Percentiles rank a stretch among this genome's conserved stretches.
Conservation (phyloP, 2,888 invertebrate species). For the Dryocosmus kuriphilus region DNA sequence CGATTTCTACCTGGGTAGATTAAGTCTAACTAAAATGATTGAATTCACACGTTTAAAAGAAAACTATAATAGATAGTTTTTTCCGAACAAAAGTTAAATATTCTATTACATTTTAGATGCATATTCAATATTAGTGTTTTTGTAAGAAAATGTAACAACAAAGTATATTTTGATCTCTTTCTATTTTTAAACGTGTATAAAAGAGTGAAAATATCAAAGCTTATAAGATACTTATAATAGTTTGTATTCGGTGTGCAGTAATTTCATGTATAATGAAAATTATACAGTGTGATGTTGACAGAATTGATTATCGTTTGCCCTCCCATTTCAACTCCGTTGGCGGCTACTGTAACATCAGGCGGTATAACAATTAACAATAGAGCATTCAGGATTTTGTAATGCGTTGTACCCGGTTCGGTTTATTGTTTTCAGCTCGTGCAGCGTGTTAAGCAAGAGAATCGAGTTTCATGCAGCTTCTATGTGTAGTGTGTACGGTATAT, state of each 20-base stretch:
- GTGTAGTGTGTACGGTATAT: constrained; percentile 47
- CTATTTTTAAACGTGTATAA: too few relatives aligned
- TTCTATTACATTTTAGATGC: too few relatives aligned
- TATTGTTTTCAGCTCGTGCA: constrained; percentile 58
- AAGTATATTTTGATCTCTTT: too few relatives aligned
- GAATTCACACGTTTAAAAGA: too few relatives aligned
- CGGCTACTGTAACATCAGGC: constrained; percentile 48
- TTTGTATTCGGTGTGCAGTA: background rate
- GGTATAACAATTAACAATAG: constrained; percentile 60
- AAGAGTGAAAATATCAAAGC: too few relatives aligned
- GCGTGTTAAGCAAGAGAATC: constrained; percentile 53
- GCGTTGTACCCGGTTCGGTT: constrained; percentile 46
- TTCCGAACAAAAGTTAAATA: too few relatives aligned
- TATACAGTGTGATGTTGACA: constrained; percentile 39
- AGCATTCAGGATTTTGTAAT: constrained; percentile 53
- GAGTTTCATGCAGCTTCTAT: constrained; percentile 52
- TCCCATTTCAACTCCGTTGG: constrained; percentile 51
- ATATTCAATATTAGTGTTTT: too few relatives aligned
- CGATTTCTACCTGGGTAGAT: too few relatives aligned
- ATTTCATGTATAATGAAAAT: constrained; percentile 2
- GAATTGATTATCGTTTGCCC: constrained; percentile 55
- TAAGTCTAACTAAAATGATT: too few relatives aligned
- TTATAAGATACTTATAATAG: too few relatives aligned
- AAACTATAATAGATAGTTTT: too few relatives aligned
- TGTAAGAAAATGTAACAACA: too few relatives aligned